These are phyloP conservation scores for Nasonia vitripennis DNA, from an alignment of 1,140 invertebrate genomes.

Conservation along the genomic window DNA sequence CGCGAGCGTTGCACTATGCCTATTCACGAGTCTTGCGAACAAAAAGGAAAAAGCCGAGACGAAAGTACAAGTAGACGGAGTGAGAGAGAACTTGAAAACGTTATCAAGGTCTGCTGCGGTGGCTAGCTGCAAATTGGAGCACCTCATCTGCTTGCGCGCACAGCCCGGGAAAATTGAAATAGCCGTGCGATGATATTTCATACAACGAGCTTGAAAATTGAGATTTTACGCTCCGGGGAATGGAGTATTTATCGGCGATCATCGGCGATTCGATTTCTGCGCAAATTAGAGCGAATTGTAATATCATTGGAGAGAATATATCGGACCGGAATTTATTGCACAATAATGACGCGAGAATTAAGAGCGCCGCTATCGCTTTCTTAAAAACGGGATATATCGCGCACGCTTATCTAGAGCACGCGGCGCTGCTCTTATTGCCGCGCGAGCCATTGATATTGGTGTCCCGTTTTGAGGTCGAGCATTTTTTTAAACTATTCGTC, in stretches of 20 bases:
- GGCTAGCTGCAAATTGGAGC: neutral
- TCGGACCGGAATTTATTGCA: neutral
- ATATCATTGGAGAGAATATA: neutral
- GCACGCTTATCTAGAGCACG: neutral
- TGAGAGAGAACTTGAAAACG: slow-evolving; percentile 29
- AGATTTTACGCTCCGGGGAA: no score
- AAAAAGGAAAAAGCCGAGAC: neutral
- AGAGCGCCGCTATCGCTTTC: neutral
- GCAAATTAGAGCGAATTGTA: no score
- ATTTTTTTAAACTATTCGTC: neutral
- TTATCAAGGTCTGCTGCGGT: slow-evolving; percentile 16
- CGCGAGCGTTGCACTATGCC: neutral
- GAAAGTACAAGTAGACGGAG: slow-evolving; percentile 30
- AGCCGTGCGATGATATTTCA: no score
- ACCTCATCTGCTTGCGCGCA: neutral
- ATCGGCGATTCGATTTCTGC: no score
- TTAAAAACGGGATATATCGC: neutral
- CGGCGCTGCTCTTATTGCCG: neutral
- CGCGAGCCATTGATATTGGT: neutral
- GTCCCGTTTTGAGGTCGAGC: neutral
- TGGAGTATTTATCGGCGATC: no score
- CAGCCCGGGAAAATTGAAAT: neutral
- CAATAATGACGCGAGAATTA: neutral
- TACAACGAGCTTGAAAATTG: no score
- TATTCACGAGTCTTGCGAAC: no score